phyloP scores from a whole-genome alignment of 2,797 vertebrate species.

The Macropus fuliginosus region DNA sequence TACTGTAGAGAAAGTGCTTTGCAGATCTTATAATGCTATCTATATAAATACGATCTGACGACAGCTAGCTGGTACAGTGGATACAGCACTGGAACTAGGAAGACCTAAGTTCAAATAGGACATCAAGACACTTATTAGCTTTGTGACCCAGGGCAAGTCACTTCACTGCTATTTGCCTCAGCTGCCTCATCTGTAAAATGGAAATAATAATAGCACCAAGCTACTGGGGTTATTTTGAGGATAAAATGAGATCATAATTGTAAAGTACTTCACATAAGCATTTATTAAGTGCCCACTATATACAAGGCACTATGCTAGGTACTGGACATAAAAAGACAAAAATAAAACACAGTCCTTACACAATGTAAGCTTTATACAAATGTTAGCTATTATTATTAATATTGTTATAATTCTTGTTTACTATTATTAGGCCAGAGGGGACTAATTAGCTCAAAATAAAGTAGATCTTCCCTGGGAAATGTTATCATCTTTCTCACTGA shows the following conservation, averaged over 20 bases:
- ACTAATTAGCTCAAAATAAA: neutral
- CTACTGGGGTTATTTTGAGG: neutral
- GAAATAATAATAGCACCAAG: neutral
- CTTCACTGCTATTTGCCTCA: neutral
- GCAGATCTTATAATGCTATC: neutral
- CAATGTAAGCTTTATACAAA: neutral
- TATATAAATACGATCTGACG: neutral
- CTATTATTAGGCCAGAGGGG: neutral
- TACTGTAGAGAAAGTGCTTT: neutral
- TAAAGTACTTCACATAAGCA: neutral
- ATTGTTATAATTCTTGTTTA: neutral
- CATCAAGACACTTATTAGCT: neutral
- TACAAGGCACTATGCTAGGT: neutral
- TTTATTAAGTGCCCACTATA: neutral
- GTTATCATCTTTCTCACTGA: neutral
- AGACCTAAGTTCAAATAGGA: neutral
- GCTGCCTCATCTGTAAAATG: no score
- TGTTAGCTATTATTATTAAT: neutral
- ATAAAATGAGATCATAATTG: neutral
- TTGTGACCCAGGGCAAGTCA: neutral
- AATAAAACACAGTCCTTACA: neutral
- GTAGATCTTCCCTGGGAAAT: neutral
- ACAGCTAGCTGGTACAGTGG: no score
- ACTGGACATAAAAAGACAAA: neutral
- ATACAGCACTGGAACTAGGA: neutral